Conservation (phyloP, 2,888 invertebrate genomes). For the Phoronis australis region DNA sequence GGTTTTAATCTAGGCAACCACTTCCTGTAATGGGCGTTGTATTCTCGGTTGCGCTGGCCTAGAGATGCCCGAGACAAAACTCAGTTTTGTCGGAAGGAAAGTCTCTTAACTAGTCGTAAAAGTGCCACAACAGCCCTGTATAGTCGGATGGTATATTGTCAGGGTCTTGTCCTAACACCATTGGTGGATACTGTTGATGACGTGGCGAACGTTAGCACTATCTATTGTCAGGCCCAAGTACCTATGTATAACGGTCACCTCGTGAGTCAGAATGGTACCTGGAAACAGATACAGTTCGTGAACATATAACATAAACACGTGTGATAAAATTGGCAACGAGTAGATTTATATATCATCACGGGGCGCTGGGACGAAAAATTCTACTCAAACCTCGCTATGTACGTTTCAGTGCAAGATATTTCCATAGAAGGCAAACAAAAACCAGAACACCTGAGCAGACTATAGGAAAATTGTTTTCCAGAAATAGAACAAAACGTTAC, state of each 20-base stretch:
- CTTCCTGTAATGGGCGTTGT: slow-evolving; percentile 25
- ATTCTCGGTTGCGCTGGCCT: slow-evolving; percentile 16
- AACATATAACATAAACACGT: no score
- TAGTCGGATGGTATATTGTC: not conserved
- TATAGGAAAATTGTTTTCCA: no score
- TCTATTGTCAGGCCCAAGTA: slow-evolving; percentile 33
- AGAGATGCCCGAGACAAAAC: slow-evolving; percentile 23
- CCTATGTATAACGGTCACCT: slow-evolving; percentile 24
- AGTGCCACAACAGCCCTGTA: slow-evolving; percentile 13
- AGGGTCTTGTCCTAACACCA: not conserved
- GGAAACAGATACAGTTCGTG: slow-evolving; percentile 10
- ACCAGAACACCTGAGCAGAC: no score
- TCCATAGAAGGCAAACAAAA: no score
- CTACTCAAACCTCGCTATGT: no score
- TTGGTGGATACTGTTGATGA: slow-evolving; percentile 33
- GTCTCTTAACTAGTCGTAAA: slow-evolving; percentile 11
- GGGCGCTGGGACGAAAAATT: no score
- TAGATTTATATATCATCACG: no score
- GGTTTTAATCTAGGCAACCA: slow-evolving; percentile 31
- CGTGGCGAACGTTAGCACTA: slow-evolving; percentile 31
- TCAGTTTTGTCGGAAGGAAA: slow-evolving; percentile 17
- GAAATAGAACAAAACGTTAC: no score
- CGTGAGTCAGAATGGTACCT: slow-evolving; percentile 19
- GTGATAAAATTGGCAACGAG: no score
- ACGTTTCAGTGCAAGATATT: no score